Conservation (phyloP, 1,140 invertebrate genomes). For the Whitmania pigra region DNA sequence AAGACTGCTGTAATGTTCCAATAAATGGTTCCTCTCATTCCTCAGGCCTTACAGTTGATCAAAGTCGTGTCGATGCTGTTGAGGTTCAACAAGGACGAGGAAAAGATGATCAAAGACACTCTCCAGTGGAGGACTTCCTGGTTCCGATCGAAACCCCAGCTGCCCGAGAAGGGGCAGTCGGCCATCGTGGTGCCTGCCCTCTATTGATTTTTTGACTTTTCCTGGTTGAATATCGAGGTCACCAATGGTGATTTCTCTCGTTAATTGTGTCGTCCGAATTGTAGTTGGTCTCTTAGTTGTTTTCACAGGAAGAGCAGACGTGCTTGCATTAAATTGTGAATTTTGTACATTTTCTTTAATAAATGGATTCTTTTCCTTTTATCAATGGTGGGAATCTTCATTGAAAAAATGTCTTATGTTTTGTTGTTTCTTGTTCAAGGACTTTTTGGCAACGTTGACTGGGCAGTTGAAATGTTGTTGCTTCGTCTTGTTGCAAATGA, state of each 20-base stretch:
- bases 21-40: neutral
- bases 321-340: too few relatives aligned
- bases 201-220: slow-evolving; percentile 45
- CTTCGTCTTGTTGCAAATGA: too few relatives aligned
- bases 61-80: slow-evolving; percentile 70
- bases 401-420: too few relatives aligned
- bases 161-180: slow-evolving; percentile 47
- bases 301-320: too few relatives aligned
- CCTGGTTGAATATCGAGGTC: slow-evolving; percentile 72
- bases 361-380: too few relatives aligned
- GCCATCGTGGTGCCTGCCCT: slow-evolving; percentile 45
- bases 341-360: too few relatives aligned
- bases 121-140: slow-evolving; percentile 76
- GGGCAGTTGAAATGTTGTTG: too few relatives aligned
- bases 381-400: too few relatives aligned
- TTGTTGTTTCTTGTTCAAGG: too few relatives aligned
- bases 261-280: slow-evolving; percentile 78
- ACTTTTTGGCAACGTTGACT: too few relatives aligned
- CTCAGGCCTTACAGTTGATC: slow-evolving; percentile 71
- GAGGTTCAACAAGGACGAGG: slow-evolving; percentile 70
- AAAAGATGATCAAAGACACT: slow-evolving; percentile 69
- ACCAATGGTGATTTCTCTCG: slow-evolving; percentile 91
- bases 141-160: slow-evolving; percentile 58
- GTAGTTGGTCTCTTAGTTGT: too few relatives aligned
- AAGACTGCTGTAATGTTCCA: too few relatives aligned